Evolutionary conservation across 2,888 invertebrate genomes (phyloP), one percentile per base, ranked within the genome.

Genomic region (Aspidapion aeneum): DNA sequence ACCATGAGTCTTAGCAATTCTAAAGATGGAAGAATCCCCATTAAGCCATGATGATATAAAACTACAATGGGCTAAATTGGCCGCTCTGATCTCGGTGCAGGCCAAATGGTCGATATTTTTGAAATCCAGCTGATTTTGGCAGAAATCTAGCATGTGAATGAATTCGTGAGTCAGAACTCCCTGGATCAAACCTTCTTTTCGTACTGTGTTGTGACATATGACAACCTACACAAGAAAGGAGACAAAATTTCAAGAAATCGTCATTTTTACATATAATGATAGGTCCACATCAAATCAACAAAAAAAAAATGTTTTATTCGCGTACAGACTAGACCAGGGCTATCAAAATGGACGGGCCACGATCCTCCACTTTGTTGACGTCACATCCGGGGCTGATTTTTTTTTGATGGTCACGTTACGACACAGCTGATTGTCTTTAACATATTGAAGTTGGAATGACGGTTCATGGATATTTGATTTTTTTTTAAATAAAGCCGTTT

Each of bases 131-230:
- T 97, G 87, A 69, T 95, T 92, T 54, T 89, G 86, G 77, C 98
- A 98, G 76, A 88, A 92, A 79, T 98, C 98, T 75, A 95, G 97
- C 93, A 97, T 96, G 78, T 98, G 98, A 56, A 97, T 90, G 86
- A 98, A 87, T 80, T 98, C 98, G 74, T 98, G 98, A 0, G 90
- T 87, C 52, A 98, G 77, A 0, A 95, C 91, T 19, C 90, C 90
- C 76, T 91, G 91, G 0, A 94, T 87, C 77, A 89, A 83, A 12
- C 87, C 87, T 74, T 88, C 83, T 21, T 82, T 84, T 18, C 79
- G 84, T 0, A 90, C 89, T 62, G 88, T 89, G 79, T 97, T 97
- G 76, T 96, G 93, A 73, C 97, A 98, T 1, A 98, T 85, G 0
- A 98, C 90, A 66, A 98, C 89, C 82, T 95, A 93, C 81, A 69